Evolutionary conservation across 1,140 invertebrate species (phyloP).

Genomic region (Drosophila sproati): DNA sequence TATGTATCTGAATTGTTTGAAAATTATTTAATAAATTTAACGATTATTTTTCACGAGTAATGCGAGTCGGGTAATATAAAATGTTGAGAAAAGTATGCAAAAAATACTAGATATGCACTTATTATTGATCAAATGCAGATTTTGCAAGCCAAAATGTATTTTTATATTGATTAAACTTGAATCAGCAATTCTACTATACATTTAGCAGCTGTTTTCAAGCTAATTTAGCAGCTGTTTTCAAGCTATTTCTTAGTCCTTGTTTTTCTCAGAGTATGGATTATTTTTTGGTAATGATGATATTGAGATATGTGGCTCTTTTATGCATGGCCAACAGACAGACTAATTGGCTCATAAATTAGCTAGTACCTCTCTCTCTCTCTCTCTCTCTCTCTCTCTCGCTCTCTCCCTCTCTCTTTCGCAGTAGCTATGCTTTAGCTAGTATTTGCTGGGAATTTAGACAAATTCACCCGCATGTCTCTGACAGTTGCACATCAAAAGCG

Average conservation of each 20-base stretch:
- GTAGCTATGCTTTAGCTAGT: background rate
- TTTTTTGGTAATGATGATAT: slow-evolving; percentile 57
- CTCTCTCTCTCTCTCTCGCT: background rate
- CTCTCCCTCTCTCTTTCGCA: background rate
- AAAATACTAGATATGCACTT: no score
- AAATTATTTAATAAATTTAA: no score
- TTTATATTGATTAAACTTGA: no score
- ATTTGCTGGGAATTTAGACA: slow-evolving; percentile 60
- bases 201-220: no score
- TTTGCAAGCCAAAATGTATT: no score
- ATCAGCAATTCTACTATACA: no score
- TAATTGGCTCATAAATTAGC: slow-evolving; percentile 80
- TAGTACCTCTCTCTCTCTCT: slow-evolving; percentile 7
- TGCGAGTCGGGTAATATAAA: no score
- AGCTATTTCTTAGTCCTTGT: background rate
- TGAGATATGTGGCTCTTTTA: slow-evolving; percentile 44
- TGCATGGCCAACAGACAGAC: slow-evolving; percentile 62
- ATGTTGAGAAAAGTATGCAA: no score
- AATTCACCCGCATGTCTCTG: slow-evolving; percentile 79
- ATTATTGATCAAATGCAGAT: no score
- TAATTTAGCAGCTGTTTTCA: no score
- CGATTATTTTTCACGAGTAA: no score
- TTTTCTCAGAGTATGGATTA: background rate
- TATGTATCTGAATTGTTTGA: no score
- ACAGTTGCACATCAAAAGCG: slow-evolving; percentile 70